Evolutionary conservation across 2,888 invertebrate species (phyloP), one percentile per base, ranked within the genome.

Genomic region (Malthinus seriepunctatus): DNA sequence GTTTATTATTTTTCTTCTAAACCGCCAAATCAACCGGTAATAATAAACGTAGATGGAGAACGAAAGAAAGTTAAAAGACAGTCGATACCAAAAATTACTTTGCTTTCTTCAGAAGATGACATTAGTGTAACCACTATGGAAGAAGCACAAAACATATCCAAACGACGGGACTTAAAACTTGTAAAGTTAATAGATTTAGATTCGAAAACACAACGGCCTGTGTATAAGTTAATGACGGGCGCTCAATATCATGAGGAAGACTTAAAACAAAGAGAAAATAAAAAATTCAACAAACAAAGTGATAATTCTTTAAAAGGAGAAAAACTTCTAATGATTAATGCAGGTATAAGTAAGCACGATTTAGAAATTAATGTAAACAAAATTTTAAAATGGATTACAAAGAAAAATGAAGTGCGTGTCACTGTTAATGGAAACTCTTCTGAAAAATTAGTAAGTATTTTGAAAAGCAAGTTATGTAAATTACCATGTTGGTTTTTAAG

Each of bases 141-240:
- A 63, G 87, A 87, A 67, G 91, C 91, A 0, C 81, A 86, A 66
- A 89, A 83, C 73, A 69, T 92, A 58, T 87, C 91, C 0, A 81
- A 83, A 56, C 82, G 88, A 37, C 80, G 89, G 64, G 85, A 88
- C 49, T 78, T 91, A 61, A 88, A 87, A 72, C 78, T 93, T 56
- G 81, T 90, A 0, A 88, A 88, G 79, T 76, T 89, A 23, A 76
- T 86, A 62, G 88, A 91, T 74, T 75, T 82, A 3, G 88, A 89
- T 75, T 77, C 83, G 0, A 89, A 89, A 77, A 86, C 86, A 0
- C 83, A 87, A 32, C 81, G 89, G 39, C 85, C 88, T 8, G 79
- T 88, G 8, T 93, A 89, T 71, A 87, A 86, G 71, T 77, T 91
- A 46, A 84, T 89, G 82, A 84, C 88, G 2, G 83, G 83, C 58